Percentiles rank a stretch among this genome's conserved stretches.
phyloP scores from a whole-genome alignment of 2,797 vertebrate genomes.

The Eospalax fontanierii region DNA sequence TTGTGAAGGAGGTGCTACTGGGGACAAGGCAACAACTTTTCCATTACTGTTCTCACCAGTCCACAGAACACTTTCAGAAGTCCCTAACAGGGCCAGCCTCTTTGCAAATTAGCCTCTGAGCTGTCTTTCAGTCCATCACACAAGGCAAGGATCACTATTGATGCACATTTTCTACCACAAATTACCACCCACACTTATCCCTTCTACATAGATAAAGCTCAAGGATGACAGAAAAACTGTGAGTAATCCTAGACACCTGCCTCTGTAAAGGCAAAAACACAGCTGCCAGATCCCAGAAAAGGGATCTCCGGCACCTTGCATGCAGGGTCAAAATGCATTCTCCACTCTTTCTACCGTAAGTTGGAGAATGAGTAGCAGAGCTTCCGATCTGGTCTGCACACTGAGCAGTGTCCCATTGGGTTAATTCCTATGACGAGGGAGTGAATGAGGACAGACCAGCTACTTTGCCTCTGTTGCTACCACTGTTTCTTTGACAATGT shows the following conservation, averaged over 20 bases:
- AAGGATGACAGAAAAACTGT: constrained; percentile 69
- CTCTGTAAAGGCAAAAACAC: constrained; percentile 63
- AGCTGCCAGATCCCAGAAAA: constrained; percentile 59
- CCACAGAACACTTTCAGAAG: constrained; percentile 41
- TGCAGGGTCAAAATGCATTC: neutral
- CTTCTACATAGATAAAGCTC: constrained; percentile 69
- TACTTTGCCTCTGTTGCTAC: neutral
- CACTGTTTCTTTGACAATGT: neutral
- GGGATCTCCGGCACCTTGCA: neutral
- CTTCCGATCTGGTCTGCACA: neutral
- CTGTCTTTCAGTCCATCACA: constrained; percentile 24
- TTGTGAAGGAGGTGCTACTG: neutral
- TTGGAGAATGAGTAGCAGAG: neutral
- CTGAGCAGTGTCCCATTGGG: neutral
- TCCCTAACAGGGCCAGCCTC: constrained; percentile 17
- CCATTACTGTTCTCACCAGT: constrained; percentile 33
- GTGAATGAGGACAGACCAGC: neutral
- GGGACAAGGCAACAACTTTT: neutral
- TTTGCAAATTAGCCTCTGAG: constrained; percentile 49
- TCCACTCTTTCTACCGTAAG: neutral
- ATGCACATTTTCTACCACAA: constrained; percentile 69
- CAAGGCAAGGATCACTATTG: constrained; percentile 58
- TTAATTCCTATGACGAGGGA: neutral
- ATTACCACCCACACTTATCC: constrained; percentile 72
- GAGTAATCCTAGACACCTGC: constrained; percentile 68